Conservation (phyloP, 1,140 invertebrate species). For the Drosophila biarmipes region DNA sequence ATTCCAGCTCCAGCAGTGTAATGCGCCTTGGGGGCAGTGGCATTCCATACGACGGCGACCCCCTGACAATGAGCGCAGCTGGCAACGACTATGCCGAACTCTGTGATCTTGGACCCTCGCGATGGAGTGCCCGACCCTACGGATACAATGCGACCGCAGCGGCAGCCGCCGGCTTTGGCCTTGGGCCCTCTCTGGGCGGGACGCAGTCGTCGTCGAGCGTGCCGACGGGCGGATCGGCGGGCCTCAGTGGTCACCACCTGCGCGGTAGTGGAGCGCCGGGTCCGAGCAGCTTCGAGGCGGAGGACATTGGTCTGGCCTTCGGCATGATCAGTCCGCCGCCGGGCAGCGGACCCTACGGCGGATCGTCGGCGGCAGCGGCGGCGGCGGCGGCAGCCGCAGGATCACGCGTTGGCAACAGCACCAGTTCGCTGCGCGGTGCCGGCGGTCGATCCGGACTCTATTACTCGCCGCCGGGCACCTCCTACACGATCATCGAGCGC, state of each 20-base stretch:
- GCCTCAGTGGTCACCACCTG: constrained; percentile 76
- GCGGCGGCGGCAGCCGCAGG: constrained; percentile 63
- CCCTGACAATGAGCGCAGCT: constrained; percentile 85
- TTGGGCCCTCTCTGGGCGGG: constrained; percentile 47
- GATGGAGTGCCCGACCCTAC: constrained; percentile 83
- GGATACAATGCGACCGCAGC: constrained; percentile 71
- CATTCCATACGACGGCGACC: constrained; percentile 84
- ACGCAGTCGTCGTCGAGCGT: constrained; percentile 82
- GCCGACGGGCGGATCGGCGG: constrained; percentile 76
- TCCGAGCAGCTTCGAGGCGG: constrained; percentile 83
- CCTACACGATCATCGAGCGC: constrained; percentile 93
- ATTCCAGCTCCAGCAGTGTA: constrained; percentile 76
- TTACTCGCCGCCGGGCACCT: constrained; percentile 90
- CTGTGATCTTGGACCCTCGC: constrained; percentile 84
- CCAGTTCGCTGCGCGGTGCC: constrained; percentile 74
- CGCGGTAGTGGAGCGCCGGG: constrained; percentile 60
- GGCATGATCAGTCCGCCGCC: constrained; percentile 83
- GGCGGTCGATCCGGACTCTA: constrained; percentile 87
- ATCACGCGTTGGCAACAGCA: constrained; percentile 80
- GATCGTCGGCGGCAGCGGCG: constrained; percentile 58
- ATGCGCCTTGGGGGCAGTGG: constrained; percentile 84
- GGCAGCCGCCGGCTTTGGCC: constrained; percentile 44
- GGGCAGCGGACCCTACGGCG: constrained; percentile 67
- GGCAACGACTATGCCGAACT: constrained; percentile 85
- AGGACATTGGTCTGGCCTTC: constrained; percentile 77